A percentile compares a stretch with the other conserved stretches of the same genome.
Evolutionary conservation across 2,888 invertebrate species (phyloP).

Genomic region (Andrena bicolor): DNA sequence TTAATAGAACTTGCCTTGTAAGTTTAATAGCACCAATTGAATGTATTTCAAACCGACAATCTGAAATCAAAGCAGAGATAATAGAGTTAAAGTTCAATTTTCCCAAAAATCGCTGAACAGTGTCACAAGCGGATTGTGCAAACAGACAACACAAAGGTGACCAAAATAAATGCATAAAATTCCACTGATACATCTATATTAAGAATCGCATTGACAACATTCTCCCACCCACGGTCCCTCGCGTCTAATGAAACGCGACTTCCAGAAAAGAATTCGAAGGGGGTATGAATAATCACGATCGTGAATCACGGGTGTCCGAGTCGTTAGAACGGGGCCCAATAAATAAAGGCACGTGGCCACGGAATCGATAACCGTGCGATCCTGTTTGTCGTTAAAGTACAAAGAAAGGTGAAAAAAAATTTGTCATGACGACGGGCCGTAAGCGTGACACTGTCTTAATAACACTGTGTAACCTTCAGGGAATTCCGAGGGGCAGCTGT

Average conservation of each 20-base stretch:
- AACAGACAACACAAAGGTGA: slow-evolving; percentile 13
- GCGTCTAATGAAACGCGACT: slow-evolving; percentile 32
- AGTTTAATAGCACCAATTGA: slow-evolving; percentile 70
- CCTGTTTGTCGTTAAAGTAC: slow-evolving; percentile 39
- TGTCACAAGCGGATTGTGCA: slow-evolving; percentile 6
- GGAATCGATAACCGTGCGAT: slow-evolving; percentile 10
- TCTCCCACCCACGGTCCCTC: slow-evolving; percentile 36
- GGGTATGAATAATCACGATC: slow-evolving; percentile 11
- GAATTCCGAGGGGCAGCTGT: slow-evolving; percentile 21
- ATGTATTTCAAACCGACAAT: slow-evolving; percentile 73
- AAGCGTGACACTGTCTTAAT: slow-evolving; percentile 52
- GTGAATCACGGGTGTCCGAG: background rate
- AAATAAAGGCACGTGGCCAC: slow-evolving; percentile 55
- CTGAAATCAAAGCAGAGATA: slow-evolving; percentile 65
- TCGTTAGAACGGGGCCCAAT: background rate
- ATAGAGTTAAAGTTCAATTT: slow-evolving; percentile 6
- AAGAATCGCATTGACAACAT: slow-evolving; percentile 62
- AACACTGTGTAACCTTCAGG: slow-evolving; percentile 60
- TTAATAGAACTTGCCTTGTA: slow-evolving; percentile 65
- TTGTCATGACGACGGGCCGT: slow-evolving; percentile 51
- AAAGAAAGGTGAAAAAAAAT: slow-evolving; percentile 59
- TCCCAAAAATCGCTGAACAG: slow-evolving; percentile 12
- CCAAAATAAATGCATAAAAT: slow-evolving; percentile 42
- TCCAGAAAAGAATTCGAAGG: slow-evolving; percentile 20
- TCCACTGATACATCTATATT: slow-evolving; percentile 44